Evolutionary conservation across 2,888 invertebrate species (phyloP).

Genomic region (Drosophila nigricruria): DNA sequence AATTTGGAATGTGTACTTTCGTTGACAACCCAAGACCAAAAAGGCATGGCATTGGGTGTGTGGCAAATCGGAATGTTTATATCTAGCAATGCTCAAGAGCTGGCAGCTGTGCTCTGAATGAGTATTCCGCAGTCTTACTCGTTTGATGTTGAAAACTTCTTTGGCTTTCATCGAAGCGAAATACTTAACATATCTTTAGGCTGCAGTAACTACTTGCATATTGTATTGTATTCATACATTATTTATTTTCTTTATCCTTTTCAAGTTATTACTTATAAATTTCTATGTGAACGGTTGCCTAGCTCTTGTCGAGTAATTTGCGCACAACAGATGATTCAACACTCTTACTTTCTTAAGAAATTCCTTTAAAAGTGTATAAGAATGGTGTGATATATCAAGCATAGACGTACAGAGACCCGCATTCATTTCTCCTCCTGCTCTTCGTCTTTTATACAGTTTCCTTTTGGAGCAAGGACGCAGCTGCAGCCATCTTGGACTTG

Average conservation of each 20-base stretch:
- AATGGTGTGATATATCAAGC: slow-evolving; percentile 24
- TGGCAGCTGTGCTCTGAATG: no score
- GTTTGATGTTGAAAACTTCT: no score
- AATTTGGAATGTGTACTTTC: no score
- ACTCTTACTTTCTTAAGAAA: not conserved
- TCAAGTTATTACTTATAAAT: not conserved
- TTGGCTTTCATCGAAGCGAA: no score
- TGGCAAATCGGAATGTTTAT: no score
- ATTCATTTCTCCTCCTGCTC: slow-evolving; percentile 6
- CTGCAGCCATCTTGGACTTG: slow-evolving; percentile 46
- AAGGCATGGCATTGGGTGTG: no score
- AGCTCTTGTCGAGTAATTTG: not conserved
- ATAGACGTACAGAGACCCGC: not conserved
- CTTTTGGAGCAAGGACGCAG: slow-evolving; percentile 41
- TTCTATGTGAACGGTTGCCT: not conserved
- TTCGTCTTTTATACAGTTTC: slow-evolving; percentile 20
- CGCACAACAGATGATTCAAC: not conserved
- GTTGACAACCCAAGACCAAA: no score
- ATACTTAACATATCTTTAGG: no score
- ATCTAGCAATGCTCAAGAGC: no score
- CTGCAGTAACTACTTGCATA: not conserved
- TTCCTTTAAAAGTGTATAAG: slow-evolving; percentile 22
- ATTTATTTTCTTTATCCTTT: not conserved
- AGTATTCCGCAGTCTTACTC: no score
- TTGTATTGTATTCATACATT: not conserved